phyloP scores from a whole-genome alignment of 2,113 vertebrate genomes.

The Myiozetetes cayanensis region DNA sequence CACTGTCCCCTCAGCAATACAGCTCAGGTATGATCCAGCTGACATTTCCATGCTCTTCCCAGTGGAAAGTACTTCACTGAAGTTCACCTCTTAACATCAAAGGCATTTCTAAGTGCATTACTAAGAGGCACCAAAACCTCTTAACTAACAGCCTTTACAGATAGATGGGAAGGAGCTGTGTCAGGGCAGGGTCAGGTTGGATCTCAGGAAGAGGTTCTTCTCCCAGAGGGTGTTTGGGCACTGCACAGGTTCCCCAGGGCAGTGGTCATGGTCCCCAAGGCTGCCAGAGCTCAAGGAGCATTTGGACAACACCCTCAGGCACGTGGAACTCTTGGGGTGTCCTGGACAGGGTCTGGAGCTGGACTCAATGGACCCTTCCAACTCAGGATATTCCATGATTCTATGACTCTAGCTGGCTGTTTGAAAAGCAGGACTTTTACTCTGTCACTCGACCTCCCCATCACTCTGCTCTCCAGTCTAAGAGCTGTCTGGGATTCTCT shows the following conservation, averaged over 20 bases:
- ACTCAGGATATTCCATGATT: background rate
- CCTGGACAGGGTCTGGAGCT: background rate
- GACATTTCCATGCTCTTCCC: background rate
- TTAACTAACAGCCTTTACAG: background rate
- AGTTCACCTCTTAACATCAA: background rate
- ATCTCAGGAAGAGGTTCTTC: background rate
- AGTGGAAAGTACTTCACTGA: background rate
- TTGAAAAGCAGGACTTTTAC: background rate
- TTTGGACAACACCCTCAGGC: background rate
- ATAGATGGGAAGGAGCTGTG: background rate
- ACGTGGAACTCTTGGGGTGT: background rate
- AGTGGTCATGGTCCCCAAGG: fast-evolving
- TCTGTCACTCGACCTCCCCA: fast-evolving
- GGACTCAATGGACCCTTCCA: background rate
- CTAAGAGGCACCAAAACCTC: background rate
- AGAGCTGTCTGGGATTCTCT: background rate
- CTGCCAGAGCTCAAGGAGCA: background rate
- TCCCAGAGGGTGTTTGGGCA: background rate
- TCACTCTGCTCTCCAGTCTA: background rate
- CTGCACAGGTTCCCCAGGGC: fast-evolving
- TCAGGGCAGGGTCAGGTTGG: background rate
- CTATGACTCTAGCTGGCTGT: background rate
- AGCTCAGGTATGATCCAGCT: background rate
- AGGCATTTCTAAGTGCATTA: background rate
- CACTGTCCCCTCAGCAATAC: background rate